Base-by-base conservation (phyloP, 2,113 vertebrate species). In the Morone chrysops region DNA sequence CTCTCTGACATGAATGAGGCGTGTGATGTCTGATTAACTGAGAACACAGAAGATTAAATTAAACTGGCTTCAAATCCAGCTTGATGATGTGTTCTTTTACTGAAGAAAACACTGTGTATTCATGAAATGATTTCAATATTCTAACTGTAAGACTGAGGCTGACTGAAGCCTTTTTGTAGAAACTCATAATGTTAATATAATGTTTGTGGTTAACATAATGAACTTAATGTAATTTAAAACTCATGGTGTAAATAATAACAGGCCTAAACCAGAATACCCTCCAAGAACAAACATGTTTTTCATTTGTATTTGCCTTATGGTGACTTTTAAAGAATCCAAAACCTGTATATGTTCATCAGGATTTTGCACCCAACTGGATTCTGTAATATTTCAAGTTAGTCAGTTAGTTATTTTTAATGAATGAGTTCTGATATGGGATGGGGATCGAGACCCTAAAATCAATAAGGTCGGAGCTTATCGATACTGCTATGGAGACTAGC, bases 21-120 rank as follows among this genome's bases (percentile, higher is more conserved):
- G 8, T 84, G 75, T 75, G 51, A 74, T 62, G 75, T 36, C 70
- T 80, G 70, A 90, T 87, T 78, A 89, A 36, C 69, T 72, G 53
- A 0, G 16, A 66, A 40, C 38, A 50, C 41, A 59, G 20, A 20
- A 74, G 75, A 79, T 86, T 57, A 60, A 81, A 82, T 89, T 50
- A 79, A 56, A 59, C 41, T 45, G 63, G 63, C 38, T 57, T 71
- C 25, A 69, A 65, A 87, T 73, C 47, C 31, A 47, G 40, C 47
- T 36, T 9, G 12, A 66, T 65, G 47, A 48, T 67, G 11, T 70
- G 57, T 77, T 75, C 48, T 70, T 36, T 63, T 18, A 6, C 56
- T 25, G 20, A 67, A 8, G 51, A 83, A 36, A n/a, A 20, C 31
- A 11, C 53, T 59, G 16, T 4, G 57, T 40, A 14, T 18, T 74